A percentile compares a stretch with the other conserved stretches of the same genome.
Evolutionary conservation across 2,888 invertebrate genomes (phyloP).

Genomic region (Parnassius glacialis): DNA sequence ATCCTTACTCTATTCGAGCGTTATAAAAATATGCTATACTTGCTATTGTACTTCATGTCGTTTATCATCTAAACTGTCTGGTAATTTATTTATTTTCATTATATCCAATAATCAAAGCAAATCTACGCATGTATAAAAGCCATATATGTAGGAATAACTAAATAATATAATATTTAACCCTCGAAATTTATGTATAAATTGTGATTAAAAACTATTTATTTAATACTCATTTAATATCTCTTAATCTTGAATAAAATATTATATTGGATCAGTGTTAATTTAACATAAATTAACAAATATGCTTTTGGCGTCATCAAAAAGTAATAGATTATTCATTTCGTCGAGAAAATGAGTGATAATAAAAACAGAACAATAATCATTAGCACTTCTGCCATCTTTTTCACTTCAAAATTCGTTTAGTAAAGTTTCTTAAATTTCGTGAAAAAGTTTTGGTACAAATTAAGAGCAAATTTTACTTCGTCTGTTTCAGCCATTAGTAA

Average conservation of each 20-base stretch:
- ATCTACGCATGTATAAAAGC: too few relatives aligned
- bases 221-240: too few relatives aligned
- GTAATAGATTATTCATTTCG: constrained; percentile 12
- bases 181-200: too few relatives aligned
- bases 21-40: constrained; percentile 35
- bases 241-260: too few relatives aligned
- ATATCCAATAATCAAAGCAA: background rate
- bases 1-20: constrained; percentile 44
- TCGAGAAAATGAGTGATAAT: constrained; percentile 15
- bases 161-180: too few relatives aligned
- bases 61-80: too few relatives aligned
- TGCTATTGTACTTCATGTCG: too few relatives aligned
- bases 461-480: constrained; percentile 79
- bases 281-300: background rate
- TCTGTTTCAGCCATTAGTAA: constrained; percentile 79
- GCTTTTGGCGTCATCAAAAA: constrained; percentile 7
- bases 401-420: constrained; percentile 74
- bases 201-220: too few relatives aligned
- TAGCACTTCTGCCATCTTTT: constrained; percentile 71
- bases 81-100: background rate
- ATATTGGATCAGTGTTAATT: too few relatives aligned
- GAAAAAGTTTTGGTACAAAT: constrained; percentile 78
- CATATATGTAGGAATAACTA: too few relatives aligned
- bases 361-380: constrained; percentile 68
- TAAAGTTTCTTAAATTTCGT: constrained; percentile 68